Evolutionary conservation across 1,140 invertebrate species (phyloP).

Genomic region (Anoplolepis gracilipes): DNA sequence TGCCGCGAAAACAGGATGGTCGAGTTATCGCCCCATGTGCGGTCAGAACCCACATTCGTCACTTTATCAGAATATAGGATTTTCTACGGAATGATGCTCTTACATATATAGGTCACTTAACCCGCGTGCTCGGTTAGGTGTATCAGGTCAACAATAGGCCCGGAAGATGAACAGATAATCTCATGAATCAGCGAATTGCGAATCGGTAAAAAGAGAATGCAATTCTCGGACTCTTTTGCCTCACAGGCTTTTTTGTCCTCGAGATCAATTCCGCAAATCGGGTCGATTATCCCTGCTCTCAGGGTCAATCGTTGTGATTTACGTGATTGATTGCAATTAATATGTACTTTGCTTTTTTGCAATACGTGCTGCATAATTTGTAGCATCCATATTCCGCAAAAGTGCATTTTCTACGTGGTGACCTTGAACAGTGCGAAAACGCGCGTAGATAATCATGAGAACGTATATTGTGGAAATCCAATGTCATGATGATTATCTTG

Average conservation of each 20-base stretch:
- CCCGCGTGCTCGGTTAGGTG: conserved; percentile 39
- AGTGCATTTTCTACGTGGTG: not conserved
- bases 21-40: conserved; percentile 8
- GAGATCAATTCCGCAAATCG: conserved; percentile 18
- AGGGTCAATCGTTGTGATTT: not conserved
- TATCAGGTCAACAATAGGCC: conserved; percentile 64
- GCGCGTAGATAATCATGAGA: conserved; percentile 22
- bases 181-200: conserved; percentile 31
- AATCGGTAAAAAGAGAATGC: conserved; percentile 38
- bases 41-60: conserved; percentile 49
- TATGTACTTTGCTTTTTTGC: not conserved
- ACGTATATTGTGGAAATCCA: conserved; percentile 8
- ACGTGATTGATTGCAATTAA: conserved; percentile 9
- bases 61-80: conserved; percentile 64
- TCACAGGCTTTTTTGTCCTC: too few relatives aligned
- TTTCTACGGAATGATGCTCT: conserved; percentile 60
- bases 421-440: conserved; percentile 36
- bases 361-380: conserved; percentile 9
- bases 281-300: not conserved
- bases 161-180: conserved; percentile 56
- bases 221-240: conserved; percentile 15
- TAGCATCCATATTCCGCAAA: not conserved
- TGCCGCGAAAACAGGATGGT: conserved; percentile 42
- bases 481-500: not conserved
- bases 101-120: conserved; percentile 62